Conservation (phyloP, 2,797 vertebrate genomes). For the Acanthis flammea region DNA sequence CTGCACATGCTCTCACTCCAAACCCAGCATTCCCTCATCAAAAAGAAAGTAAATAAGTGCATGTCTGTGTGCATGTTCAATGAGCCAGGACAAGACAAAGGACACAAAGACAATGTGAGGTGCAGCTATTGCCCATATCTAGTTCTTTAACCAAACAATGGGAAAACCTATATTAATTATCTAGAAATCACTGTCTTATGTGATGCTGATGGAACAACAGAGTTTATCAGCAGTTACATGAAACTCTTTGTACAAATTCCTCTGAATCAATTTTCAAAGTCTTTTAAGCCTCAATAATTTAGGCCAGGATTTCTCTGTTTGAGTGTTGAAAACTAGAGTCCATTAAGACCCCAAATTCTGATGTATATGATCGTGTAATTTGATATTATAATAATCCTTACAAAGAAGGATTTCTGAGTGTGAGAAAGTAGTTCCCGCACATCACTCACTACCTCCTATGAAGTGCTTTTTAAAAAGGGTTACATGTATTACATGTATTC, state of each 20-base stretch:
- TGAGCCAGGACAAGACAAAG: background rate
- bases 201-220: background rate
- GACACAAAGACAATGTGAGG: background rate
- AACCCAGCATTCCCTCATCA: background rate
- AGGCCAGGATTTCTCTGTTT: background rate
- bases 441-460: background rate
- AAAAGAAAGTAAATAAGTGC: background rate
- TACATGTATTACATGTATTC: background rate
- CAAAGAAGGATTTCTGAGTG: background rate
- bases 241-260: background rate
- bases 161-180: background rate
- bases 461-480: background rate
- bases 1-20: background rate
- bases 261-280: background rate
- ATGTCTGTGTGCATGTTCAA: background rate
- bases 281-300: background rate
- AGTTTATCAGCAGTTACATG: background rate
- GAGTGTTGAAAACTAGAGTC: background rate
- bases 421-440: background rate
- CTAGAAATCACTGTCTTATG: fast-evolving
- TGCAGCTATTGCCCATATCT: background rate
- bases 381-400: background rate
- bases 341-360: background rate
- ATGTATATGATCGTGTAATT: background rate
- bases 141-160: background rate